Evolutionary conservation across 2,888 invertebrate species (phyloP), one percentile per base, ranked within the genome.

Genomic region (Dione juno): DNA sequence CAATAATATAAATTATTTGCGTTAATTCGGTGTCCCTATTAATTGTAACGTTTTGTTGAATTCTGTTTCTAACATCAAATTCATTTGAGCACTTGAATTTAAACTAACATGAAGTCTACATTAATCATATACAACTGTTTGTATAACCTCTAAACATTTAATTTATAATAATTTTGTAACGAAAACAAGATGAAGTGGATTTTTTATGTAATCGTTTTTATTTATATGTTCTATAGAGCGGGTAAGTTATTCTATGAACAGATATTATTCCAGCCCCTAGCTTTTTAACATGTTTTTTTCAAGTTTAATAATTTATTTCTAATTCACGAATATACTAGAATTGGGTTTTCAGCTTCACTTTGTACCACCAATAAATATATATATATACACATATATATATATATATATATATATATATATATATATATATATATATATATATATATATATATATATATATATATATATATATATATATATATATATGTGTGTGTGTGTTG

Each of bases 221-320:
- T 85, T 64, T 90, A 87, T 70, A 84, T 88, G 86, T 83, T 81
- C 66, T 88, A 87, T 68, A 85, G 84, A 79, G 78, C 87, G 80
- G 90, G 90, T 90, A 81, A 74, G 57, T 57, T n/a, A n/a, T n/a
- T 37, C n/a, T 10, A 6, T 10, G 37, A 40, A 11, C 1, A 57
- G 14, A 37, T 16, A 3, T n/a, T 14, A 48, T 48, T 2, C 2
- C 8, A 8, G 7, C 40, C 2, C 45, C 1, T n/a, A 14, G 28
- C n/a, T 8, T 2, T 40, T 9, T 28, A 28, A 28, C 3, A 28
- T 28, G n/a, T 28, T 28, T 28, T 28, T 28, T 28, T 28, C 5
- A 28, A 28, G 28, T 28, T 28, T 5, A 28, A 28, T 2, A 28
- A 2, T 28, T 28, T 28, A 28, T 28, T 28, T 28, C 5, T 5